Conservation (phyloP, 1,140 invertebrate genomes). For the Gonatopus flavifemur region DNA sequence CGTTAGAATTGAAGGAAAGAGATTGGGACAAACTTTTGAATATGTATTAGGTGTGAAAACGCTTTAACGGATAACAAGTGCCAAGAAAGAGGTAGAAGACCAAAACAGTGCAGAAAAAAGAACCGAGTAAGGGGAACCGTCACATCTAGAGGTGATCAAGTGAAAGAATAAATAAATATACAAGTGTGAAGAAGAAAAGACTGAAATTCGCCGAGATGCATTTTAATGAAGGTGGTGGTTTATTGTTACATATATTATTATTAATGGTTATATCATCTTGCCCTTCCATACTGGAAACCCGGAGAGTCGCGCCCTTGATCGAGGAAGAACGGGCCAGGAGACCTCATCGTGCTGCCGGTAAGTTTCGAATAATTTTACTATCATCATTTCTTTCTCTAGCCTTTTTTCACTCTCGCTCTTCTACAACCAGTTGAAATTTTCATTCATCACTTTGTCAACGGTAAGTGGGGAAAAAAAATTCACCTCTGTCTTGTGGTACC, state of each 20-base stretch:
- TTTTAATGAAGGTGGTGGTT: conserved; percentile 28
- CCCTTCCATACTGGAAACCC: conserved; percentile 30
- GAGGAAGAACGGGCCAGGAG: conserved; percentile 51
- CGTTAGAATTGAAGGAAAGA: neutral
- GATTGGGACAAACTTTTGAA: neutral
- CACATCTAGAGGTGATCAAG: neutral
- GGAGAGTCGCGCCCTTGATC: conserved; percentile 47
- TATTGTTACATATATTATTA: conserved; percentile 35
- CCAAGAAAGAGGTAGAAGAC: neutral
- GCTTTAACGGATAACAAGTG: no score
- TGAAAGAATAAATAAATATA: neutral
- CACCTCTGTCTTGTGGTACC: no score
- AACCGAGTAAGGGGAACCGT: neutral
- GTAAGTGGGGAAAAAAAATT: no score
- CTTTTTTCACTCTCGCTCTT: neutral
- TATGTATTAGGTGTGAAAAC: neutral
- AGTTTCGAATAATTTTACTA: conserved; percentile 23
- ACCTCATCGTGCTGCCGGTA: conserved; percentile 49
- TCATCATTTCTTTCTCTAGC: neutral
- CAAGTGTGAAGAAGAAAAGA: neutral
- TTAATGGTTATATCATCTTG: conserved; percentile 26
- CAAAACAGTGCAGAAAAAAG: conserved; percentile 4
- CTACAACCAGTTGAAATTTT: neutral
- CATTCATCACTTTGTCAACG: conserved; percentile 8
- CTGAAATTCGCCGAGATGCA: conserved; percentile 33